Evolutionary conservation across 2,888 invertebrate species (phyloP).

Genomic region (Anthophora plumipes): DNA sequence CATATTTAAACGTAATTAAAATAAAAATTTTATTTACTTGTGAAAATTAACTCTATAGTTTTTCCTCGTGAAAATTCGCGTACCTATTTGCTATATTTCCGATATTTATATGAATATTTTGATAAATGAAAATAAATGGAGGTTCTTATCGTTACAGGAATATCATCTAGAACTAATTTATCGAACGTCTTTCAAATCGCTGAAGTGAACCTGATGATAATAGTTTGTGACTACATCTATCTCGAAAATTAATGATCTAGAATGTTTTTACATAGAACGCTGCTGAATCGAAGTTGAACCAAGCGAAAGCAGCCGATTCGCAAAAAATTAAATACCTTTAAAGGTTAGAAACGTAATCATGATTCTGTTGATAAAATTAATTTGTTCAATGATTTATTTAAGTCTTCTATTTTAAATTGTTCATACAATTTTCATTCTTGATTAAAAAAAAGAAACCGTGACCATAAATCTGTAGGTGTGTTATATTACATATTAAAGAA

Average conservation of each 20-base stretch:
- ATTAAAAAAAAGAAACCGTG: too few species aligned
- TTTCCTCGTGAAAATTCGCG: too few species aligned
- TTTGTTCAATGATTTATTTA: not conserved
- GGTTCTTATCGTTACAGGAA: conserved; percentile 4
- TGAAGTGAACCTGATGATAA: conserved; percentile 21
- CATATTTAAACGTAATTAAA: too few species aligned
- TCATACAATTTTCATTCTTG: not conserved
- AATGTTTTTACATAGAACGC: not conserved
- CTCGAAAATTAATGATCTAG: conserved; percentile 22
- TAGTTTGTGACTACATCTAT: conserved; percentile 11
- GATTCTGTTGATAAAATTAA: not conserved
- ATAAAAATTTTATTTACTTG: too few species aligned
- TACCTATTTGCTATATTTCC: not conserved
- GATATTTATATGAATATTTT: not conserved
- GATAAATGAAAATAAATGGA: conserved; percentile 11
- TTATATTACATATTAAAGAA: too few species aligned
- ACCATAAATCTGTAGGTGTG: too few species aligned
- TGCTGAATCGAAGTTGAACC: not conserved
- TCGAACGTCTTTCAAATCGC: conserved; percentile 23
- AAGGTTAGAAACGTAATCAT: not conserved
- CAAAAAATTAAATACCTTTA: not conserved
- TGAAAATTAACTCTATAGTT: too few species aligned
- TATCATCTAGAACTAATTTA: conserved; percentile 11
- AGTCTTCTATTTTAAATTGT: not conserved
- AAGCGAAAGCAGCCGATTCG: not conserved